These are phyloP conservation scores for Trachelus tabidus DNA, from an alignment of 2,888 invertebrate genomes.

Conservation along the genomic window DNA sequence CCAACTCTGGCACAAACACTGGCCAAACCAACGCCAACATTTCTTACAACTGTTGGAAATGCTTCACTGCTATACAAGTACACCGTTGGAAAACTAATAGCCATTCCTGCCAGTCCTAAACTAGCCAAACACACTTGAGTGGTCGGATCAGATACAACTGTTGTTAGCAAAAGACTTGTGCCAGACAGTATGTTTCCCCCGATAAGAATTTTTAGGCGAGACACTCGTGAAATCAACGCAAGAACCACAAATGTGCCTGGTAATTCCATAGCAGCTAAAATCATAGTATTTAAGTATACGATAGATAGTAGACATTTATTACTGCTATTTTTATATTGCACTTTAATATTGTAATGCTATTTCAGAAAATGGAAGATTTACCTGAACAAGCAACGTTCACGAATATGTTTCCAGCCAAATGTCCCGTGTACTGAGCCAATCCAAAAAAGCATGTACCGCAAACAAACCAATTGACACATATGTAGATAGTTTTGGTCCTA, in stretches of 20 bases:
- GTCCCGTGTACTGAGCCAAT: constrained; percentile 68
- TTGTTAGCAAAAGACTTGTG: constrained; percentile 47
- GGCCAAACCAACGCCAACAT: constrained; percentile 86
- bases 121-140: constrained; percentile 75
- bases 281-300: neutral
- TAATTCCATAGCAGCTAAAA: constrained; percentile 57
- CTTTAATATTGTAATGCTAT: neutral
- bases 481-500: constrained; percentile 60
- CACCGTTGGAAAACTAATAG: constrained; percentile 85
- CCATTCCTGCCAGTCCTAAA: constrained; percentile 83
- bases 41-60: constrained; percentile 90
- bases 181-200: constrained; percentile 53
- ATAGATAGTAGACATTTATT: neutral
- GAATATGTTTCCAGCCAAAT: constrained; percentile 68
- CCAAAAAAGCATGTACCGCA: constrained; percentile 72
- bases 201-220: constrained; percentile 57
- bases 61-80: constrained; percentile 90
- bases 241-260: constrained; percentile 57
- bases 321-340: neutral
- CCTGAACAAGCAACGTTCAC: constrained; percentile 70
- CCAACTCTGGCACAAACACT: constrained; percentile 88
- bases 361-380: constrained; percentile 28
- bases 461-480: constrained; percentile 68
- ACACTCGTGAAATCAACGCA: constrained; percentile 56
- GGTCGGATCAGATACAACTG: constrained; percentile 42